These are phyloP conservation scores for Epsilonema sp. DNA, from an alignment of 2,888 invertebrate species.

Conservation along the genomic window DNA sequence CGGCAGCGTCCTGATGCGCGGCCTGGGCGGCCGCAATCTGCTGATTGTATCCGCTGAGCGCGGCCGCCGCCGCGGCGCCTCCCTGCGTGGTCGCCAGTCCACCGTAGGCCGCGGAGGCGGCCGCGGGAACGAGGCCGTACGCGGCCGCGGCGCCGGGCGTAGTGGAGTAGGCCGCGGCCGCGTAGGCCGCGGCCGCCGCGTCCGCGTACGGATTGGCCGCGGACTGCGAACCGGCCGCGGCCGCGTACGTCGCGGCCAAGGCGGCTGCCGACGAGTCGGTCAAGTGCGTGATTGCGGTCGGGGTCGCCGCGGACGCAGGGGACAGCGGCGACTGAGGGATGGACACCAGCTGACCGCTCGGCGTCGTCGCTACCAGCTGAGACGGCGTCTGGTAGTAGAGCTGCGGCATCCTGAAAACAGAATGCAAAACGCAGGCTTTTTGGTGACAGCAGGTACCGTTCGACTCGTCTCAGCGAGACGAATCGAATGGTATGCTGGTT, in stretches of 20 bases:
- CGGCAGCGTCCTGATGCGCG: too few species aligned
- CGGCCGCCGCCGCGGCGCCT: too few species aligned
- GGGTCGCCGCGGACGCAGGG: neutral
- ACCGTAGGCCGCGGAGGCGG: neutral
- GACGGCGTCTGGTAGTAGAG: slow-evolving; percentile 1
- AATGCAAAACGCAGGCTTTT: too few species aligned
- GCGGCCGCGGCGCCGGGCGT: too few species aligned
- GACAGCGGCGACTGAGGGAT: slow-evolving; percentile 1
- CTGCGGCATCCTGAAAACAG: slow-evolving; percentile 5
- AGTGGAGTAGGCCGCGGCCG: neutral
- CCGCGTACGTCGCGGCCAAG: neutral
- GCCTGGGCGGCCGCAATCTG: too few species aligned
- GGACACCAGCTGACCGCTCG: neutral
- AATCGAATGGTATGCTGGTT: too few species aligned
- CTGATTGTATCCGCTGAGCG: too few species aligned
- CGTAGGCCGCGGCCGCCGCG: too few species aligned
- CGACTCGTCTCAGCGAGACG: too few species aligned
- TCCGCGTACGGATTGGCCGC: neutral
- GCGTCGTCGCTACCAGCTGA: neutral
- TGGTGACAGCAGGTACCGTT: too few species aligned
- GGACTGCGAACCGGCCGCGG: neutral
- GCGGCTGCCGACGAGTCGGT: neutral
- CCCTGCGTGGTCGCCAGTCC: too few species aligned
- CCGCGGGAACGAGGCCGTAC: neutral
- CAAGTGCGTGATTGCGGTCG: too few species aligned